These are phyloP conservation scores for Tetrapedia diversipes DNA, from an alignment of 2,888 invertebrate species.

Conservation along the genomic window DNA sequence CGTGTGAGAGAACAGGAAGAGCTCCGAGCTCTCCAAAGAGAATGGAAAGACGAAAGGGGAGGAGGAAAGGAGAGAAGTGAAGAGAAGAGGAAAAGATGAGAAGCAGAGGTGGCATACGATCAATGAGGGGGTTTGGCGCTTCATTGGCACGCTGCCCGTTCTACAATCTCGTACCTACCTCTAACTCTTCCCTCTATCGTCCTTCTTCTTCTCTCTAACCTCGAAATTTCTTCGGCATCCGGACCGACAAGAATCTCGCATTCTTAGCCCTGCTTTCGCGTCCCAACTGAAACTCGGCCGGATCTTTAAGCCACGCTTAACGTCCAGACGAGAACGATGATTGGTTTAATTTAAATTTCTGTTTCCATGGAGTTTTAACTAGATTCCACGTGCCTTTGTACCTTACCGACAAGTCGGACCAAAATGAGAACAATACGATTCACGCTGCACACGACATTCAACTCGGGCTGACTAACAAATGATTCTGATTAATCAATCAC, in stretches of 20 bases:
- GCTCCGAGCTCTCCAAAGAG: not conserved
- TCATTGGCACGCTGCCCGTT: slow-evolving; percentile 69
- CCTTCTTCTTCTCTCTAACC: slow-evolving; percentile 33
- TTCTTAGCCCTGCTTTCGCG: slow-evolving; percentile 51
- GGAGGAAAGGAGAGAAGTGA: slow-evolving; percentile 24
- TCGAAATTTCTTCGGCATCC: slow-evolving; percentile 59
- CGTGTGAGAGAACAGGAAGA: slow-evolving; percentile 26
- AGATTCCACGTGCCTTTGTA: slow-evolving; percentile 21
- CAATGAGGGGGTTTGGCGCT: slow-evolving; percentile 70
- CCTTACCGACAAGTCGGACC: too few species aligned
- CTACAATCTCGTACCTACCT: slow-evolving; percentile 39
- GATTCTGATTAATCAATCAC: not conserved
- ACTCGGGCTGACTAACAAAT: not conserved
- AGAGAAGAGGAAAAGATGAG: slow-evolving; percentile 33
- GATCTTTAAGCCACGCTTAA: slow-evolving; percentile 46
- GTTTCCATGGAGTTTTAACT: slow-evolving; percentile 28
- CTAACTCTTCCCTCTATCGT: slow-evolving; percentile 45
- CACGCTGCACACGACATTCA: not conserved
- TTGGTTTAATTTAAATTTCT: slow-evolving; percentile 56
- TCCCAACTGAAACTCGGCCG: slow-evolving; percentile 32
- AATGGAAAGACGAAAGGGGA: slow-evolving; percentile 14
- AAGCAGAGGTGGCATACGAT: slow-evolving; percentile 60
- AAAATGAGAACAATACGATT: not conserved
- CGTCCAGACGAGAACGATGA: slow-evolving; percentile 37
- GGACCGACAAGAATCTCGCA: slow-evolving; percentile 57